Base-by-base conservation (phyloP, 2,888 invertebrate genomes). In the Tipula confusa region DNA sequence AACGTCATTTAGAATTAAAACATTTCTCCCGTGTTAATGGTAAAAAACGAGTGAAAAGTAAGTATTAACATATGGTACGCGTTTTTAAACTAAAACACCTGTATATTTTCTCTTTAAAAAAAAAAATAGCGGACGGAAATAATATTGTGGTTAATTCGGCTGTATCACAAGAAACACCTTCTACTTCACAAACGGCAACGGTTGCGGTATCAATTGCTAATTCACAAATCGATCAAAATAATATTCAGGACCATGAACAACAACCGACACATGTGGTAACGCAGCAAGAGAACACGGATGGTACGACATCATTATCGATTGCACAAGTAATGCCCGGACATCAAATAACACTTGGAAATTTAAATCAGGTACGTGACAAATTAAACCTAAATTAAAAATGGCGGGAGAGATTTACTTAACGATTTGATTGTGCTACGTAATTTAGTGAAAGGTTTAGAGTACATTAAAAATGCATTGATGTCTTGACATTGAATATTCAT, bases 1-100 rank as follows among this genome's bases (percentile, higher is more conserved):
- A 92, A 31, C 90, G 92, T 85, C 92, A 92, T 86, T 88, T 92
- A 84, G 91, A 90, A 86, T 86, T 90, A 83, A 86, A 90, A 85
- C 90, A 90, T 87, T 90, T 90, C 84, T 89, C 89, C 84, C 89
- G 90, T 85, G 90, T 89, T 13, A 89, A 89, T 84, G 87, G 88
- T 29, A 89, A 90, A 86, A 90, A 90, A 86, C 89, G 89, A 84
- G 87, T 89, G 86, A 90, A 89, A 87, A 87, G 90, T 89, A 87
- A 86, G 88, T 88, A 83, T 38, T 15, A 31, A 79, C 43, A 43
- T 82, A 9, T 83, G 48, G 84, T 85, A 84, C 85, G 82, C 86
- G 85, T 84, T 84, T 84, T 84, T 84, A 79, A 38, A 64, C 64
- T 64, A 64, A 64, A 64, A 9, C 64, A 64, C 24, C 9, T 64